Base-by-base conservation (phyloP, 2,113 vertebrate genomes). In the Cyanoramphus novaezelandiae region DNA sequence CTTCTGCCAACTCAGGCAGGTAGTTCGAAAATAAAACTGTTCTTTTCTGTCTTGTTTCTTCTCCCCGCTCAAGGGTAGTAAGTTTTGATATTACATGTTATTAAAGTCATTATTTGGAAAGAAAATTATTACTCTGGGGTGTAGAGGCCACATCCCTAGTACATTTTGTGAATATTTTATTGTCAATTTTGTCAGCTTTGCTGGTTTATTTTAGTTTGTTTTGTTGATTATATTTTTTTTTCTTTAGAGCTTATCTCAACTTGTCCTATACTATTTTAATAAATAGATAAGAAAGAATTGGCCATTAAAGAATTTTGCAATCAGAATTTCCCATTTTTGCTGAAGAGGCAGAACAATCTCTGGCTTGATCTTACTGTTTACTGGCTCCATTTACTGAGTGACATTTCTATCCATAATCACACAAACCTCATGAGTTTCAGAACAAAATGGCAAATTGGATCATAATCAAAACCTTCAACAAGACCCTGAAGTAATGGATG, bases 101-200 rank as follows among this genome's bases (percentile, higher is more conserved):
- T 95, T 97, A 96, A 96, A 92, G 39, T 90, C 95, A 95, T 95
- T 96, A 93, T 90, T 93, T 90, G 33, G 11, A 77, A 88, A 88
- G n/a, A 77, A 83, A 95, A 57, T 7, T 67, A 83, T 95, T 91
- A 87, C 72, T 93, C 49, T 82, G 49, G 46, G 65, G 64, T 76
- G 47, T 25, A 76, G 17, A 84, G 27, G 39, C 18, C 37, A 91
- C 13, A 76, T 71, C 44, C 35, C 25, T 62, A 33, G 28, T 74
- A 75, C 3, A 53, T 62, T 88, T 63, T 70, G 46, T 74, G 49
- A 80, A 2, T n/a, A 77, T 78, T 93, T 92, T 91, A 33, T 82
- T 83, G 13, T 43, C 29, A 75, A 33, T 55, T 91, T 92, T 86
- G 55, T 94, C 55, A 90, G 44, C 8, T 63, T 82, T 69, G 8